Evolutionary conservation across 2,888 invertebrate genomes (phyloP), one percentile per base, ranked within the genome.

Genomic region (Podabrus alpinus): DNA sequence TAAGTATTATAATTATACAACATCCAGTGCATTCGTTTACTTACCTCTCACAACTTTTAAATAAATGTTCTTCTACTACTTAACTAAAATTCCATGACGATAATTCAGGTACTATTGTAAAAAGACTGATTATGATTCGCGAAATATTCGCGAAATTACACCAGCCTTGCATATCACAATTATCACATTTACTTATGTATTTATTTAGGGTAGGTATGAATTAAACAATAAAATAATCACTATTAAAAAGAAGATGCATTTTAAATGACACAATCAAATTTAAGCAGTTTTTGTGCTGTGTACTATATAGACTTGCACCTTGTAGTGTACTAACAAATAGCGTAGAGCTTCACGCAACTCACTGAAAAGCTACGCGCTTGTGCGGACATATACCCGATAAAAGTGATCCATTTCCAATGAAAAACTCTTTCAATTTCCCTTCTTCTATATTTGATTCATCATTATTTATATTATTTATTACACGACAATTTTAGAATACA

Each of bases 161-260:
- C 79, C 80, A 80, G 79, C 78, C 80, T 75, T 78, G 79, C 79
- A 78, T 80, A 80, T 80, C 80, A 80, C 80, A 80, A 76, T 74
- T 80, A 80, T 80, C 80, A 80, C 80, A 80, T 79, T 80, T 78
- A 78, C 71, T 79, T 79, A 69, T 73, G 74, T 77, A 77, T 74
- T 75, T 78, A 73, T 45, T 24, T 74, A 17, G 62, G 62, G 16
- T 64, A 71, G 74, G 74, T 74, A 71, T 73, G 67, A 70, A 69
- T 75, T 76, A 76, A 76, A 78, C 77, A 77, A 79, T 79, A 79
- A 80, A 79, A 71, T 79, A 79, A 78, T 79, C 76, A 77, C 66
- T 71, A 73, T 71, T 72, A 59, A 45, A 45, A 45, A 45, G 45
- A n/a, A 77, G 70, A 79, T 80, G 80, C 80, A 80, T 80, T 80